Conservation (phyloP, 2,113 vertebrate genomes). For the Polyodon spathula region DNA sequence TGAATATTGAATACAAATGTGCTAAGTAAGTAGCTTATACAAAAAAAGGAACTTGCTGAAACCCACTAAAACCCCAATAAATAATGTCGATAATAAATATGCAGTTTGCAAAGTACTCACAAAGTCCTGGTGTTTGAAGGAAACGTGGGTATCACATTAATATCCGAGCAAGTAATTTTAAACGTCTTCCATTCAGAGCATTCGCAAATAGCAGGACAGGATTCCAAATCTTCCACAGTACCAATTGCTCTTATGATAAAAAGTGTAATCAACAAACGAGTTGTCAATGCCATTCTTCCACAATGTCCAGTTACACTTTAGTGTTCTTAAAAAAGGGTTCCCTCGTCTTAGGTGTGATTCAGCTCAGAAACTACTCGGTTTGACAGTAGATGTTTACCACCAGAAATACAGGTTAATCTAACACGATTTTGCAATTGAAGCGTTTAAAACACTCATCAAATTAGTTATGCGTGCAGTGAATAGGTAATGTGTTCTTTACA, state of each 20-base stretch:
- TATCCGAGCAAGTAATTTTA: slow-evolving; percentile 72
- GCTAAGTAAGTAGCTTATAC: too few species aligned
- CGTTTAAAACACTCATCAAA: too few species aligned
- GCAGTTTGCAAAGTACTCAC: slow-evolving; percentile 62
- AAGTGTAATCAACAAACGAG: slow-evolving; percentile 30
- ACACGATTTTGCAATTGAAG: too few species aligned
- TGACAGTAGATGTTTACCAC: too few species aligned
- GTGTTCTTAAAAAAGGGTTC: background rate
- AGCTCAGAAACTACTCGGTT: background rate
- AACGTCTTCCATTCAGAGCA: slow-evolving; percentile 68
- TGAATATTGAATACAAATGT: too few species aligned
- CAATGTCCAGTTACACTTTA: background rate
- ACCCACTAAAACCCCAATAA: too few species aligned
- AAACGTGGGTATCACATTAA: slow-evolving; percentile 68
- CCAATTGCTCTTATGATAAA: slow-evolving; percentile 25
- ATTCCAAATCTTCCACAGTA: slow-evolving; percentile 24
- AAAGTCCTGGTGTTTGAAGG: slow-evolving; percentile 72
- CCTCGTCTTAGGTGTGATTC: background rate
- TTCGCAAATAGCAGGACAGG: slow-evolving; percentile 62
- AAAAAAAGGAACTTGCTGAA: too few species aligned
- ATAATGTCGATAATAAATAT: too few species aligned
- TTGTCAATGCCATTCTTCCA: slow-evolving; percentile 40
- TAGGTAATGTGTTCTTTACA: too few species aligned
- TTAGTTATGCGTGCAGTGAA: too few species aligned
- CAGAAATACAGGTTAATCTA: too few species aligned